Percentiles rank a stretch among this genome's conserved stretches.
These are phyloP conservation scores for Ptilodon capucinus DNA, from an alignment of 2,888 invertebrate species.

Conservation along the genomic window DNA sequence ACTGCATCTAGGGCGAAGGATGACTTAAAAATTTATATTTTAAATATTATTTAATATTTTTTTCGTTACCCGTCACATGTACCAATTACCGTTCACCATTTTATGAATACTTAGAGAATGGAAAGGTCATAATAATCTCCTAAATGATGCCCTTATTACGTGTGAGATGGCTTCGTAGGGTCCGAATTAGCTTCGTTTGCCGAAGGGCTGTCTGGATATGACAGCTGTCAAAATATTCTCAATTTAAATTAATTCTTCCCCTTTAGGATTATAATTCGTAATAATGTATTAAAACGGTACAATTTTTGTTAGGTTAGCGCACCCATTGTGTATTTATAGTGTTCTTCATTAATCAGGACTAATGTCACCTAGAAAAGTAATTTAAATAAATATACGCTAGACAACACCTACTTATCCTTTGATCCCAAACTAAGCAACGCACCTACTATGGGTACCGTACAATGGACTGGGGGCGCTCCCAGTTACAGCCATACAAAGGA, in stretches of 20 bases:
- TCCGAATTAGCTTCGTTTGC: constrained; percentile 73
- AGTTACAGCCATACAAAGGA: no score
- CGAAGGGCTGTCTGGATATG: constrained; percentile 68
- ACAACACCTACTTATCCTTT: no score
- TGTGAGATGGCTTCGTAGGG: constrained; percentile 43
- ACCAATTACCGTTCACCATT: background rate
- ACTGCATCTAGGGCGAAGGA: no score
- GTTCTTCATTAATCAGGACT: no score
- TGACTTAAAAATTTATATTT: background rate
- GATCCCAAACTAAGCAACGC: no score
- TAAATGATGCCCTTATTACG: constrained; percentile 50
- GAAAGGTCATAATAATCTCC: constrained; percentile 4
- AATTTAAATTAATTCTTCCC: constrained; percentile 45
- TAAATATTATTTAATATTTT: background rate
- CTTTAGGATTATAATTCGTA: constrained; percentile 42
- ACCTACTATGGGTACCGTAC: no score
- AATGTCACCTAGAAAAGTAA: no score
- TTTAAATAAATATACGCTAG: no score
- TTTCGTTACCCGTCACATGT: background rate
- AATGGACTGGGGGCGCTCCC: no score
- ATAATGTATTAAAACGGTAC: background rate
- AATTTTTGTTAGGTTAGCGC: no score
- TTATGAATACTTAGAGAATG: background rate
- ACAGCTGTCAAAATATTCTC: constrained; percentile 76
- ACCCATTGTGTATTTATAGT: no score